Evolutionary conservation across 2,113 vertebrate species (phyloP), one percentile per base, ranked within the genome.

Genomic region (Cavia aperea): DNA sequence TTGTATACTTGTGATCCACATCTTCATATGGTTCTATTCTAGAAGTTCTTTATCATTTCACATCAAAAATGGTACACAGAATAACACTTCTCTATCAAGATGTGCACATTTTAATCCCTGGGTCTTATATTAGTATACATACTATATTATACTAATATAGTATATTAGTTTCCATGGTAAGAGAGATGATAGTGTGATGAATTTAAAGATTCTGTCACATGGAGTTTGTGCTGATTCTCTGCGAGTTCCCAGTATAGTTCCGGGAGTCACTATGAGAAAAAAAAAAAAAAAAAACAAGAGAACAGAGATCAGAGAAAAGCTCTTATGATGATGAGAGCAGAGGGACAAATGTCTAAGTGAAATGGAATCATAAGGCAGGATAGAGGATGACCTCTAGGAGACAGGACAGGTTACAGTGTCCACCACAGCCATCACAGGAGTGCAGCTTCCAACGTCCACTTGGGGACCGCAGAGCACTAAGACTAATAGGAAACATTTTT

Each of bases 11-110:
- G 68, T 19, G 16, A 91, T 33, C 4, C 2, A 39, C 7, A 86
- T 66, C 0, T 84, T n/a, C 4, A 46, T 0, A 0, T 79, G 16
- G 2, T 2, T 93, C 3, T 68, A 33, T 33, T 24, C 4, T 6
- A 81, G 13, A 91, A 65, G 87, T 21, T 62, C 24, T 26, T 78
- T 77, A 6, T n/a, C 33, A 72, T 82, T 60, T 60, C 13, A 24
- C 36, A 62, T 91, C 5, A 33, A 88, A 2, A 21, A 1, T 79
- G 9, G 1, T 43, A 56, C 16, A 89, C 4, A 90, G 29, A 92
- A 66, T 12, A 79, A 73, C 19, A 3, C 0, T 43, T 3, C 26
- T 6, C 14, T 29, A 3, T 26, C n/a, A 79, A 58, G 1, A 39
- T 36, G 43, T 19, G 63, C 19, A 54, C 7, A 54, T 85, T 81